Evolutionary conservation across 2,113 vertebrate species (phyloP).

Genomic region (Pachypanchax playfairii): DNA sequence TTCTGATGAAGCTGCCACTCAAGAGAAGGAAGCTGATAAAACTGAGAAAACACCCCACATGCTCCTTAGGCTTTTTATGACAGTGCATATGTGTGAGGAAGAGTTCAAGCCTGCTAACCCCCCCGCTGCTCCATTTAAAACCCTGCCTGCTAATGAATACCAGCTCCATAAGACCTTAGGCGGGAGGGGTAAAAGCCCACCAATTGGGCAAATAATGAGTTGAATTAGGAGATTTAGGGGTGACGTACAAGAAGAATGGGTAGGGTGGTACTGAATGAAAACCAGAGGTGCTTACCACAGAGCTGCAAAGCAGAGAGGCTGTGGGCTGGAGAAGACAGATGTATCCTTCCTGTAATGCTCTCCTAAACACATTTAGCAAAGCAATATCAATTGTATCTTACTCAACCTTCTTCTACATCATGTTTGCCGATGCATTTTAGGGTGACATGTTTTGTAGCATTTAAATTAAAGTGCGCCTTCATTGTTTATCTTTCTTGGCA

Average conservation of each 20-base stretch:
- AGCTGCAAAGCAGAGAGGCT: conserved; percentile 49
- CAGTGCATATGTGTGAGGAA: conserved; percentile 21
- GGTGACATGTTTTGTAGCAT: conserved; percentile 33
- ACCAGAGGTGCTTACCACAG: conserved; percentile 79
- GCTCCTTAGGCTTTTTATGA: conserved; percentile 36
- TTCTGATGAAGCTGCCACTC: conserved; percentile 52
- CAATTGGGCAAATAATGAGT: conserved; percentile 86
- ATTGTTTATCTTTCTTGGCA: conserved; percentile 28
- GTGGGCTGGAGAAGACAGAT: conserved; percentile 17
- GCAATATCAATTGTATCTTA: too few relatives aligned
- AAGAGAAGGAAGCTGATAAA: conserved; percentile 56
- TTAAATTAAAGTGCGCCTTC: conserved; percentile 23
- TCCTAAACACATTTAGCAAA: conserved; percentile 26
- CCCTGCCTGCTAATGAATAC: conserved; percentile 79
- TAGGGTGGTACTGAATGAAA: conserved; percentile 75
- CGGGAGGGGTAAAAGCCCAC: conserved; percentile 76
- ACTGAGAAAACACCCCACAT: conserved; percentile 64
- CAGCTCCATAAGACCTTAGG: conserved; percentile 76
- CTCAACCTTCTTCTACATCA: conserved; percentile 41
- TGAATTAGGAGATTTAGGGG: conserved; percentile 83
- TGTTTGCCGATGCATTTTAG: conserved; percentile 20
- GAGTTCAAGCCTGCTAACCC: conserved; percentile 22
- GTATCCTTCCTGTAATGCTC: conserved; percentile 5
- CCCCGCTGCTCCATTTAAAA: conserved; percentile 61
- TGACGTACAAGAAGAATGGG: conserved; percentile 59